Evolutionary conservation across 2,113 vertebrate genomes (phyloP).

Genomic region (Typhlomys cinereus): DNA sequence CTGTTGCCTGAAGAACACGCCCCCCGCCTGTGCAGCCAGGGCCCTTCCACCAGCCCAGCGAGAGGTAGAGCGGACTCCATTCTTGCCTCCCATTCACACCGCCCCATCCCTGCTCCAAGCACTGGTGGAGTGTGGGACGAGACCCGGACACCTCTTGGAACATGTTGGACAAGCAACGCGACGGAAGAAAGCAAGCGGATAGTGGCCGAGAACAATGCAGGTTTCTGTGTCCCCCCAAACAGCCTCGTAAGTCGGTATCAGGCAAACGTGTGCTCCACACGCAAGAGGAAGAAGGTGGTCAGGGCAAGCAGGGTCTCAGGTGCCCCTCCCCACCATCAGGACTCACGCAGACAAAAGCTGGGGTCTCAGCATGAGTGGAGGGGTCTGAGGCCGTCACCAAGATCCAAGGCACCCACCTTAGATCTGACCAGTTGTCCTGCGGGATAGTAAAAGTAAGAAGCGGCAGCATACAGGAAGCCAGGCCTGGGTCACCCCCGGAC

Average conservation of each 20-base stretch:
- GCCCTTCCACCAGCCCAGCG: conserved; percentile 67
- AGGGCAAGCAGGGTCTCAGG: neutral
- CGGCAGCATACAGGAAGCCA: neutral
- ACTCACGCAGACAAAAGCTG: neutral
- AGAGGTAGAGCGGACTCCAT: neutral
- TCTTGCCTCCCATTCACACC: neutral
- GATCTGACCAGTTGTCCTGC: neutral
- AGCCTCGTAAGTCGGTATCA: neutral
- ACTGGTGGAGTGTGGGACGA: conserved; percentile 28
- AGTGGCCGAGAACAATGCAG: no score
- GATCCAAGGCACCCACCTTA: no score
- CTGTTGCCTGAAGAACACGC: conserved; percentile 55
- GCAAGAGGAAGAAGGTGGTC: neutral
- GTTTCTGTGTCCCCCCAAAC: neutral
- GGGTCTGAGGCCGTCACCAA: neutral
- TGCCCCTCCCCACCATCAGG: neutral
- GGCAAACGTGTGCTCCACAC: neutral
- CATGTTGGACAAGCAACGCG: conserved; percentile 74
- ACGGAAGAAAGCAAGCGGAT: conserved; percentile 46
- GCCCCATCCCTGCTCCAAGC: neutral
- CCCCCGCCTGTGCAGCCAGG: conserved; percentile 26
- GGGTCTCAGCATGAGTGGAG: neutral
- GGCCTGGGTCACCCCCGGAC: neutral
- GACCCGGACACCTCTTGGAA: conserved; percentile 70
- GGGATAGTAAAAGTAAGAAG: neutral